Conservation (phyloP, 2,797 vertebrate species). For the Triplophysa yarkandensis region DNA sequence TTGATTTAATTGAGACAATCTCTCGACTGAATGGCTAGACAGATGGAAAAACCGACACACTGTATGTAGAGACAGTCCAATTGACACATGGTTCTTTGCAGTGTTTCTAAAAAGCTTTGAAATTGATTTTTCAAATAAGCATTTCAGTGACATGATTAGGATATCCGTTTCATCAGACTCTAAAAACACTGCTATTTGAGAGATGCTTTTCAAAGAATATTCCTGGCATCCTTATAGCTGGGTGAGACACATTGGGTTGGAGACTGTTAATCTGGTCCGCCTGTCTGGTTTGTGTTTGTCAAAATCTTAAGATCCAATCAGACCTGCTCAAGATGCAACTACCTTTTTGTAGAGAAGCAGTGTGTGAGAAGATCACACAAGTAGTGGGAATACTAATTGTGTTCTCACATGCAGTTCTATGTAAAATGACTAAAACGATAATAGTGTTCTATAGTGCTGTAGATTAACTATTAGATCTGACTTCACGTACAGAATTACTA, state of each 20-base stretch:
- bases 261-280: neutral
- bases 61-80: neutral
- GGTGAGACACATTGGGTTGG: neutral
- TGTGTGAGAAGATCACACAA: neutral
- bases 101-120: neutral
- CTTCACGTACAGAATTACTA: neutral
- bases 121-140: slow-evolving; percentile 2
- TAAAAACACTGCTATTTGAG: neutral
- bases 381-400: neutral
- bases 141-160: neutral
- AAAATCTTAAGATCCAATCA: neutral
- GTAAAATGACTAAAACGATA: too few relatives aligned
- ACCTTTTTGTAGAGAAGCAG: neutral
- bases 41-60: neutral
- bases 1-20: slow-evolving; percentile 21
- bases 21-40: slow-evolving; percentile 14
- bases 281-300: neutral
- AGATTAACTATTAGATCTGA: too few relatives aligned
- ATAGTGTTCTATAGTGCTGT: too few relatives aligned
- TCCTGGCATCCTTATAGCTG: neutral
- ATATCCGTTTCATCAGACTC: neutral
- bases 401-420: too few relatives aligned
- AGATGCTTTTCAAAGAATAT: neutral
- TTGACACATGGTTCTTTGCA: neutral
- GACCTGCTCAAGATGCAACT: neutral